These are phyloP conservation scores for Drosophila imparisetae DNA, from an alignment of 2,888 invertebrate genomes.

Conservation along the genomic window DNA sequence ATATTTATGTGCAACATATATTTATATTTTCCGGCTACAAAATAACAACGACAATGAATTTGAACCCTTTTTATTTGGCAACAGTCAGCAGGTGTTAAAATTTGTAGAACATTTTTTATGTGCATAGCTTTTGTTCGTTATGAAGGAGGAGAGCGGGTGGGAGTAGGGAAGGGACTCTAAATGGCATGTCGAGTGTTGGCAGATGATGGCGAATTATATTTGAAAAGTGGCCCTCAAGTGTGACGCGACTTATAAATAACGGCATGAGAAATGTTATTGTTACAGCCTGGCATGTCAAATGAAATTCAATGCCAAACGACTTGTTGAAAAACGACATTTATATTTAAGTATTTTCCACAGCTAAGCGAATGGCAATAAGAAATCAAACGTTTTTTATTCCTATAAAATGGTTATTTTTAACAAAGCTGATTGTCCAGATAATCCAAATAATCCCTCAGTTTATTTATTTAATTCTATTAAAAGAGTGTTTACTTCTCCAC, in stretches of 20 bases:
- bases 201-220: conserved; percentile 53
- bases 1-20: conserved; percentile 17
- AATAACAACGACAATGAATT: conserved; percentile 25
- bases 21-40: conserved; percentile 31
- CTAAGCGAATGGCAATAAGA: neutral
- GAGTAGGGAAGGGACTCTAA: conserved; percentile 12
- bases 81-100: conserved; percentile 54
- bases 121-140: neutral
- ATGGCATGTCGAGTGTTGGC: conserved; percentile 38
- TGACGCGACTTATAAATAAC: conserved; percentile 34
- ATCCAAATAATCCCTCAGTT: neutral
- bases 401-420: neutral
- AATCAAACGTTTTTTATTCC: neutral
- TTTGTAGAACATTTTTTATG: conserved; percentile 54
- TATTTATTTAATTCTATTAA: neutral
- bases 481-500: neutral
- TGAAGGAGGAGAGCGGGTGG: neutral
- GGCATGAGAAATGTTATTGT: neutral
- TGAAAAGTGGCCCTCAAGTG: conserved; percentile 51
- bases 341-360: neutral
- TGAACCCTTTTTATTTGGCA: conserved; percentile 42
- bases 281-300: conserved; percentile 1
- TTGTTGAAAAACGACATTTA: neutral
- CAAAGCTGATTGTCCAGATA: neutral
- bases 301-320: neutral